Conservation (phyloP, 2,113 vertebrate species). For the Cheirogaleus medius region DNA sequence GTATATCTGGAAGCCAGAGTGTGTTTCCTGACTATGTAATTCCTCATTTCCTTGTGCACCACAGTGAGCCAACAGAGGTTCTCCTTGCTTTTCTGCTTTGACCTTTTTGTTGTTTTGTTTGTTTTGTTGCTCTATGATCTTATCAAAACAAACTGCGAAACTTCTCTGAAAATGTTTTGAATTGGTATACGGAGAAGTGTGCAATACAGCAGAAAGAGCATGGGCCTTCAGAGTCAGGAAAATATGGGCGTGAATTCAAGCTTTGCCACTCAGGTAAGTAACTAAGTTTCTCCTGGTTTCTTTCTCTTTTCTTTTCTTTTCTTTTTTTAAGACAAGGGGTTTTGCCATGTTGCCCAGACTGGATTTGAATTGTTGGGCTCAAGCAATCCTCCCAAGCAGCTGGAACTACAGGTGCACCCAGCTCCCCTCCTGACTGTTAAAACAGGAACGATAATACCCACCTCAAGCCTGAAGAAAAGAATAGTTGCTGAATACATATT, state of each 20-base stretch:
- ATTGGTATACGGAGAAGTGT: not conserved
- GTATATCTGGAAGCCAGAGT: not conserved
- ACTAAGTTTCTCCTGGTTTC: not conserved
- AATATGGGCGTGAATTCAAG: not conserved
- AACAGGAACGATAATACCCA: not conserved
- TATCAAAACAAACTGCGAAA: not conserved
- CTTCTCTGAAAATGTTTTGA: not conserved
- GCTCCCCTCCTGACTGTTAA: not conserved
- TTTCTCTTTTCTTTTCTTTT: not conserved
- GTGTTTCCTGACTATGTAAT: not conserved
- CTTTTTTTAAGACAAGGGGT: not conserved
- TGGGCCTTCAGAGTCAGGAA: not conserved
- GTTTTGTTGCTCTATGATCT: not conserved
- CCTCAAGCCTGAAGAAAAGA: not conserved
- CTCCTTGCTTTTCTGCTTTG: not conserved
- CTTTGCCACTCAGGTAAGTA: not conserved
- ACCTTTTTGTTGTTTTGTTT: not conserved
- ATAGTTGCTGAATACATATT: not conserved
- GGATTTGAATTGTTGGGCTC: not conserved
- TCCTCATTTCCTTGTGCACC: not conserved
- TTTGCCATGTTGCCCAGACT: not conserved
- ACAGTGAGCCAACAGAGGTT: not conserved
- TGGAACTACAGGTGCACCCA: not conserved
- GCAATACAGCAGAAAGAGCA: not conserved
- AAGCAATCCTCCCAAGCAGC: not conserved